Percentiles rank a stretch among this genome's conserved stretches.
Conservation (phyloP, 2,888 invertebrate species). For the Eumacrocentrus americanus region DNA sequence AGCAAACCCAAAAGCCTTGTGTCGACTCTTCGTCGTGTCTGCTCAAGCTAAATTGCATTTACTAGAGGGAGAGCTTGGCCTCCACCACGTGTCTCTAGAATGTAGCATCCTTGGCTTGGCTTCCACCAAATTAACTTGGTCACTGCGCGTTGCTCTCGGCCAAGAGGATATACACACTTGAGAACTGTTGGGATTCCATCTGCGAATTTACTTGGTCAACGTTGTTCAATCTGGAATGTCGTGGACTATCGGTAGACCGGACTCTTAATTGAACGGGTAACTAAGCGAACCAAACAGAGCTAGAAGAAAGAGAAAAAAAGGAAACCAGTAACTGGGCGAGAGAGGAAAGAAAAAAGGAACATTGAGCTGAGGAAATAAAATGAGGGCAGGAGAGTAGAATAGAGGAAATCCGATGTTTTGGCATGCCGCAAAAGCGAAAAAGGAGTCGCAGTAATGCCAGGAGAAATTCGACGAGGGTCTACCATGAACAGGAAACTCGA, state of each 20-base stretch:
- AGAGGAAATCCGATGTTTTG: constrained; percentile 16
- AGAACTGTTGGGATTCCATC: not conserved
- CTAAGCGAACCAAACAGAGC: not conserved
- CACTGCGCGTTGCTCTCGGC: not conserved
- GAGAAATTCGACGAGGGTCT: constrained; percentile 25
- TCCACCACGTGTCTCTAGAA: not conserved
- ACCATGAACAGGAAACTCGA: constrained; percentile 24
- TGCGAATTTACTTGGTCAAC: constrained; percentile 16
- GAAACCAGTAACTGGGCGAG: not conserved
- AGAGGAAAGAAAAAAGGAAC: not conserved
- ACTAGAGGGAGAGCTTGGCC: not conserved
- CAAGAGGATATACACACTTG: not conserved
- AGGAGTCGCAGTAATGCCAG: constrained; percentile 16
- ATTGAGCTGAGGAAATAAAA: constrained; percentile 4
- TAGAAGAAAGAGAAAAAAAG: not conserved
- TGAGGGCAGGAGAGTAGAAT: not conserved
- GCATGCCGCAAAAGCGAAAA: not conserved
- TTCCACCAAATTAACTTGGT: not conserved
- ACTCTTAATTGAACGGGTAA: constrained; percentile 17
- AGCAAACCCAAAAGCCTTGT: constrained; percentile 9
- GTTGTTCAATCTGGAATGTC: constrained; percentile 13
- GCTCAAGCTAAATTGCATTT: constrained; percentile 2
- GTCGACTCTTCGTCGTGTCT: not conserved
- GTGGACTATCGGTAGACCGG: not conserved
- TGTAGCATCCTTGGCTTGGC: not conserved